phyloP scores from a whole-genome alignment of 2,888 invertebrate species.

The Mythimna pallens region DNA sequence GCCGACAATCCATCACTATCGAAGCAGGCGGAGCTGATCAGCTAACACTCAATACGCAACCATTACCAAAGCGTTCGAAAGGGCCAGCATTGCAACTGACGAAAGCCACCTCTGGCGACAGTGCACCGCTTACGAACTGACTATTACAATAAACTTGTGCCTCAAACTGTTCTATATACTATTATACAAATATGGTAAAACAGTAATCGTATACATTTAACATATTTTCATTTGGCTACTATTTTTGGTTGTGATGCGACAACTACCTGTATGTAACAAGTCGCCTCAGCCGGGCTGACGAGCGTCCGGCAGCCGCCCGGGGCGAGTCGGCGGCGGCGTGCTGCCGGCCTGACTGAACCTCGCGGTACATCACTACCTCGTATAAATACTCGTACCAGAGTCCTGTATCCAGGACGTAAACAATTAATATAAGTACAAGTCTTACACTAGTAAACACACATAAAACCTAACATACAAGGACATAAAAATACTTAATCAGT shows the following conservation, averaged over 20 bases:
- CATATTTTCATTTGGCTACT: slow-evolving; percentile 60
- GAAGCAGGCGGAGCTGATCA: not conserved
- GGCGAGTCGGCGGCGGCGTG: slow-evolving; percentile 12
- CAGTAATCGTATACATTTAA: slow-evolving; percentile 59
- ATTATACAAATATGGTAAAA: slow-evolving; percentile 25
- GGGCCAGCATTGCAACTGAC: slow-evolving; percentile 24
- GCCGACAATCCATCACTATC: not conserved
- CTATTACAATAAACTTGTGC: slow-evolving; percentile 27
- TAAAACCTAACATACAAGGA: slow-evolving; percentile 37
- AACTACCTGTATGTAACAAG: slow-evolving; percentile 30
- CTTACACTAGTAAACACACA: slow-evolving; percentile 50
- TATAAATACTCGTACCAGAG: slow-evolving; percentile 14
- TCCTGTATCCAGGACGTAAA: slow-evolving; percentile 46
- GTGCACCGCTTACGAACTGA: slow-evolving; percentile 31
- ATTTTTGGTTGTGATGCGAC: slow-evolving; percentile 58
- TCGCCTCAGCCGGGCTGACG: slow-evolving; percentile 21
- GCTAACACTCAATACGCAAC: slow-evolving; percentile 28
- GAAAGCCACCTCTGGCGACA: not conserved
- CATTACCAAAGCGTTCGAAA: slow-evolving; percentile 31
- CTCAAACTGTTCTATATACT: slow-evolving; percentile 27
- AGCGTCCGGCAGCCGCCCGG: not conserved
- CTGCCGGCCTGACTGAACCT: slow-evolving; percentile 22
- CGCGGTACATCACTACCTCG: slow-evolving; percentile 21
- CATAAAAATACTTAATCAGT: slow-evolving; percentile 63
- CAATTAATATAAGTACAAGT: slow-evolving; percentile 17